Percentiles rank a stretch among this genome's conserved stretches.
These are phyloP conservation scores for Gadopsis marmoratus DNA, from an alignment of 2,797 vertebrate species.

Conservation along the genomic window DNA sequence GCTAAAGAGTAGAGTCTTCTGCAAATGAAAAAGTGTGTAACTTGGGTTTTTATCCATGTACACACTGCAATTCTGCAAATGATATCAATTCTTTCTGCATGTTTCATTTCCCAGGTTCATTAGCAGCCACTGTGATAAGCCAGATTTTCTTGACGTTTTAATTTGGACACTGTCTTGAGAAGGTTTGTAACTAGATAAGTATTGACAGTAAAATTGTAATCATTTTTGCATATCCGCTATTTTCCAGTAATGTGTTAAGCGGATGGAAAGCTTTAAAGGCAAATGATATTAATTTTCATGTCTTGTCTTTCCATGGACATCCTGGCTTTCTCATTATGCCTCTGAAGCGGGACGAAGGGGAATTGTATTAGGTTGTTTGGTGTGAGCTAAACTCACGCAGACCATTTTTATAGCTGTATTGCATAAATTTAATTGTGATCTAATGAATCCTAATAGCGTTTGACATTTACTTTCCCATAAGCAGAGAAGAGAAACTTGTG, in stretches of 20 bases:
- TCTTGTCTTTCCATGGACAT: constrained; percentile 11
- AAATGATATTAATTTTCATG: neutral
- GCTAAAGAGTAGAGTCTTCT: neutral
- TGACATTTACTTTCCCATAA: constrained; percentile 24
- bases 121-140: neutral
- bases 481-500: constrained; percentile 19
- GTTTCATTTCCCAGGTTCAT: constrained; percentile 4
- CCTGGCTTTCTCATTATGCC: constrained; percentile 4
- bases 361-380: neutral
- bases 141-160: constrained; percentile 37
- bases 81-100: neutral
- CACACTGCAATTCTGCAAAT: neutral
- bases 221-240: neutral
- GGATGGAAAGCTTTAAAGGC: neutral
- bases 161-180: neutral
- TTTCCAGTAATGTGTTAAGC: constrained; percentile 1
- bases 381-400: neutral
- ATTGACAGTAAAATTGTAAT: constrained; percentile 1
- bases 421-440: neutral
- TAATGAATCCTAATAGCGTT: constrained; percentile 14
- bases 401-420: constrained; percentile 8
- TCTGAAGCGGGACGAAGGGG: neutral
- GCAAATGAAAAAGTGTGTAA: neutral
- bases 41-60: neutral
- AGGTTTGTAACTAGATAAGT: neutral